Base-by-base conservation (phyloP, 2,113 vertebrate genomes). In the Jacana jacana region DNA sequence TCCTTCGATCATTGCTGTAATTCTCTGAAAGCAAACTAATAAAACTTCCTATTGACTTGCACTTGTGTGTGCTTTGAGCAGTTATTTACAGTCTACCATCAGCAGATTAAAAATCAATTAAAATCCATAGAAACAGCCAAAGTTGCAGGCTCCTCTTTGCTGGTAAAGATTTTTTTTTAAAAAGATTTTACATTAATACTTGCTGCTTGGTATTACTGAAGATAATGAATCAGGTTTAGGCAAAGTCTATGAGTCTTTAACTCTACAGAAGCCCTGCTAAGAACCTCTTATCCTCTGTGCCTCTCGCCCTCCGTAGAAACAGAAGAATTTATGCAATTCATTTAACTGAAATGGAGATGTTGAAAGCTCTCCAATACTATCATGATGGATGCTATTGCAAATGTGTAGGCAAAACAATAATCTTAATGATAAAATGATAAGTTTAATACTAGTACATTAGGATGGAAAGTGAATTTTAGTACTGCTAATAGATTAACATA, bases 91-190 rank as follows among this genome's bases (percentile, higher is more conserved):
- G 94, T 86, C 96, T 93, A 95, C 89, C 76, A 76, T 96, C 48
- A 46, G 91, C 89, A 97, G 96, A 98, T 98, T 98, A 97, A 98
- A 98, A 98, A 98, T 98, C 97, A 97, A 96, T 97, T 98, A 97
- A 97, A 97, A 98, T 97, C 95, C 83, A 93, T 97, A 96, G 82
- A 90, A 97, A 65, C 75, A 94, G 80, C 60, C 61, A 69, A 97
- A 95, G 85, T 91, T 97, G 95, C 95, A 80, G 93, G 86, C 86
- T 97, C 71, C 81, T 97, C 94, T 95, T 96, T 82, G 86, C 96
- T 84, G 39, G 73, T 95, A 97, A 97, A 93, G 91, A 93, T 96
- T 96, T 94, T 97, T 93, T 35, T 17, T 54, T 46, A 20, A 14
- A 97, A 98, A 97, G 96, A 97, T 98, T 98, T 98, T 94, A 83